Base-by-base conservation (phyloP, 2,888 invertebrate species). In the Crepidodera aurea region DNA sequence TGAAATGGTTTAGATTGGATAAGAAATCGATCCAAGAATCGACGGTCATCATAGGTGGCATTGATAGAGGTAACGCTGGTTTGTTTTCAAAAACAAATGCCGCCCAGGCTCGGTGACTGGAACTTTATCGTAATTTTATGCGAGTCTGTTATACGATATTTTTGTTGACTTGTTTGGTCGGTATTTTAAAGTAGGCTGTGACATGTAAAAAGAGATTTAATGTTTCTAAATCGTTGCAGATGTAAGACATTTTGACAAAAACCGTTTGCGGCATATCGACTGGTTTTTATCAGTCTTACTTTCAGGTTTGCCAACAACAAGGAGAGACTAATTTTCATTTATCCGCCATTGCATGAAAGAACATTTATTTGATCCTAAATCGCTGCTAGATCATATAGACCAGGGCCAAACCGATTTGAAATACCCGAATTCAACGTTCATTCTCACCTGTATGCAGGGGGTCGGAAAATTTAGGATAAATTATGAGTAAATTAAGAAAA, bases 61-160 rank as follows among this genome's bases (percentile, higher is more conserved):
- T 46, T 58, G 58, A 32, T 59, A 58, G 53, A 53, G 6, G 39
- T 58, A 53, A 59, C 44, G 27, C 19, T 25, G 25, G 42, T 46
- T 56, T 34, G 46, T 48, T 60, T 54, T 60, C 46, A 27, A 60
- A 60, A 60, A 60, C 60, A 60, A 60, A 54, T 54, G 54, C 60
- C 46, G 53, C 53, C 29, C 40, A 50, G 16, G 57, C 50, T 50
- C 19, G 39, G 22, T 46, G 56, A 53, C 34, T 56, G 34, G 19
- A 46, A 15, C 56, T 56, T 56, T 56, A 56, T 56, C 34, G 56
- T 56, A 56, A 46, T 56, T 56, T 56, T 56, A 56, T 56, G 56
- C 56, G 25, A 56, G 18, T 51, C 44, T 13, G 44, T 59, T 51
- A 51, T 51, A 25, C 34, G 42, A 57, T 48, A 48, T 50, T 50